Conservation (phyloP, 2,797 vertebrate species). For the Cirrhinus molitorella region DNA sequence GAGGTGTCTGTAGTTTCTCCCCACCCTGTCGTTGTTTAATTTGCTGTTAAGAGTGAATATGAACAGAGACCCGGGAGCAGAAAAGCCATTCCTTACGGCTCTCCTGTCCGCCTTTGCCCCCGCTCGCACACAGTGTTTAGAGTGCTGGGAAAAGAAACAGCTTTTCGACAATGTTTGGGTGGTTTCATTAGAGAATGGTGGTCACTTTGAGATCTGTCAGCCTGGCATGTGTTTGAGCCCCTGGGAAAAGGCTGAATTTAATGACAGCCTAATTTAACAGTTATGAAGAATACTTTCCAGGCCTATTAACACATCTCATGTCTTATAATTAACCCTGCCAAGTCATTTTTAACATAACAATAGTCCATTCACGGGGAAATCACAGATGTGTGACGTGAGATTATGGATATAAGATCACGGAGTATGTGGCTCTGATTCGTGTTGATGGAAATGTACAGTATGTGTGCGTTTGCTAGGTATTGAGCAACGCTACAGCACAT, state of each 20-base stretch:
- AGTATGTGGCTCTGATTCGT: background rate
- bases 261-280: constrained; percentile 42
- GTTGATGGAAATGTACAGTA: background rate
- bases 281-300: constrained; percentile 47
- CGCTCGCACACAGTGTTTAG: constrained; percentile 49
- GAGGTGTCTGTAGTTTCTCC: constrained; percentile 83
- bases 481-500: background rate
- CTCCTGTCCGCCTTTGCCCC: constrained; percentile 59
- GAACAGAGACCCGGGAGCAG: constrained; percentile 73
- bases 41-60: constrained; percentile 80
- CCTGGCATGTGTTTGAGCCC: constrained; percentile 15
- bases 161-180: constrained; percentile 65
- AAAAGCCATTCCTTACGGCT: constrained; percentile 50
- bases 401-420: background rate
- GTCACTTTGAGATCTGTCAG: constrained; percentile 33
- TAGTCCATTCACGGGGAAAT: constrained; percentile 24
- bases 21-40: constrained; percentile 82
- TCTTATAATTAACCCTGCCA: constrained; percentile 42
- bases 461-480: background rate
- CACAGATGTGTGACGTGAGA: background rate
- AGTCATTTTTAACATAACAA: constrained; percentile 44
- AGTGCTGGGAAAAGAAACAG: constrained; percentile 70
- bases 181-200: constrained; percentile 42
- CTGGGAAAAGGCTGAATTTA: constrained; percentile 29
- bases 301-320: constrained; percentile 51